Evolutionary conservation across 1,140 invertebrate species (phyloP), one percentile per base, ranked within the genome.

Genomic region (Zaprionus davidi): DNA sequence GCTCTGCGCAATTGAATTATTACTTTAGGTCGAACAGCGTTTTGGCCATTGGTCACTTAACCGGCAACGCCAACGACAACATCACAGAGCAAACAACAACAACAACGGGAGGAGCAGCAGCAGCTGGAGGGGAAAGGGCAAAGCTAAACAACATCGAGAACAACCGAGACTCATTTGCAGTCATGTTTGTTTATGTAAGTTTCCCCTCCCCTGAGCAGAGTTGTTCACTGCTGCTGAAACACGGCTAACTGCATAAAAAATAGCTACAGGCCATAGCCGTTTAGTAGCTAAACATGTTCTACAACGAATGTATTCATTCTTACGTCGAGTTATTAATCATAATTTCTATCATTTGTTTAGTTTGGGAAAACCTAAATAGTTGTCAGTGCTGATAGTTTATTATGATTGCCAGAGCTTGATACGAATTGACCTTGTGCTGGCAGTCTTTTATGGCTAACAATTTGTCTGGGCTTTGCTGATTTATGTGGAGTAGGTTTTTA

Each of bases 1-100:
- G 62, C 44, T 46, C 51, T 38, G 71, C 82, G 81, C 91, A 91
- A 92, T 91, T 92, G 91, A 92, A 92, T 92, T 92, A 92, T 92
- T 92, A 91, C 86, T 79, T 74, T 56, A 82, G 86, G 84, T 81
- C 72, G 85, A 88, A 75, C 78, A 84, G 75, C 79, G 74, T 70
- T 69, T 84, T 76, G 75, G 69, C 78, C 84, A 74, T 72, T 81
- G 84, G 70, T 77, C 85, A 87, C 84, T 88, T 87, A 84, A 81
- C 81, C 81, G 71, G 81, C 77, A 73, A 62, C 60, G 57, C 4
- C 31, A 67, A 13, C 22, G 53, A 31, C 62, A 76, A 46, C 64
- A 67, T 36, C 28, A 56, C 17, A 41, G n/a, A 44, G 36, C 67
- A 63, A 41, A 59, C 34, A 59, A 56, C 49, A 56, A 44, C 65